Evolutionary conservation across 2,113 vertebrate genomes (phyloP).

Genomic region (Sinosuthora webbiana): DNA sequence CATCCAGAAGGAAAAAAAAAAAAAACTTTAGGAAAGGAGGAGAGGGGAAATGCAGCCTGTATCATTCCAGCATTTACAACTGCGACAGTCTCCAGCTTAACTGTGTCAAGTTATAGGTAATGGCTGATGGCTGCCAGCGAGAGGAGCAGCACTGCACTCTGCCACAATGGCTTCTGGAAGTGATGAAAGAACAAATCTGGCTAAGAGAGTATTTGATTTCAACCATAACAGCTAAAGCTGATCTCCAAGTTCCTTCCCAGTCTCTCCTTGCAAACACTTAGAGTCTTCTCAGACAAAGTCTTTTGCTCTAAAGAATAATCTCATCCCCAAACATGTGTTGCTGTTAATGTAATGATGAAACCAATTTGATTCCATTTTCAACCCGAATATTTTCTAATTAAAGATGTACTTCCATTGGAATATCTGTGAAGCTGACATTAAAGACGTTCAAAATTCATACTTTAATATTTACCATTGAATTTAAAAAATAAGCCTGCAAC

Average conservation of each 20-base stretch:
- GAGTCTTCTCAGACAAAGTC: neutral
- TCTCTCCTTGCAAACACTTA: neutral
- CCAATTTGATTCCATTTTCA: neutral
- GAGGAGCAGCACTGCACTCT: slow-evolving; percentile 4
- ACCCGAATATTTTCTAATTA: neutral
- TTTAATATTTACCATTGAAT: neutral
- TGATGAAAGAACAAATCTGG: slow-evolving; percentile 55
- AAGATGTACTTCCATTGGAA: neutral
- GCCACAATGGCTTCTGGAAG: slow-evolving; percentile 18
- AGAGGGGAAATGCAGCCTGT: neutral
- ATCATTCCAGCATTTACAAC: neutral
- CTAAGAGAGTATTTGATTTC: slow-evolving; percentile 39
- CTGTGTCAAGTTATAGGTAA: slow-evolving; percentile 19
- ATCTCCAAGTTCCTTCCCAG: neutral
- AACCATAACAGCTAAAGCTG: slow-evolving; percentile 10
- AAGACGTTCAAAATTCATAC: neutral
- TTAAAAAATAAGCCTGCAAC: neutral
- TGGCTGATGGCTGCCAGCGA: slow-evolving; percentile 22
- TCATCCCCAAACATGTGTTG: neutral
- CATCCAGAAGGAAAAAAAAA: neutral
- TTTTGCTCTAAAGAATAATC: neutral
- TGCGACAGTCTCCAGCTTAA: slow-evolving; percentile 11
- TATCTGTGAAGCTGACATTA: neutral
- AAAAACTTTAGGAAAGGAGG: neutral
- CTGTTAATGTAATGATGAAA: neutral